Evolutionary conservation across 1,140 invertebrate species (phyloP), one percentile per base, ranked within the genome.

Genomic region (Drosophila fuyamai): DNA sequence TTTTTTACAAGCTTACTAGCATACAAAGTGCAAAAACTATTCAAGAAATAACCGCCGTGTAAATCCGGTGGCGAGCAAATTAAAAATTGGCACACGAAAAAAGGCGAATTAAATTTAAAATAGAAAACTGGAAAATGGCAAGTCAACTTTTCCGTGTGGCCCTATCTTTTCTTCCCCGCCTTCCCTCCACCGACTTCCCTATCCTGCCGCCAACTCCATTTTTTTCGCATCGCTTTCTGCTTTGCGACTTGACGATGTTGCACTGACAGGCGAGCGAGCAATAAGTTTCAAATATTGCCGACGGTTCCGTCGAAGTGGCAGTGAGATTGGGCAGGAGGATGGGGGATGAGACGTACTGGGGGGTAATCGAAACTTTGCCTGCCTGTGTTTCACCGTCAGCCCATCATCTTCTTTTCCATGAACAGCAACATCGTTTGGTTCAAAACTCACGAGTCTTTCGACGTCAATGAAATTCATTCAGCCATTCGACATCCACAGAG

Each of bases 251-350:
- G 77, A 63, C 72, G 72, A 76, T 80, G 77, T 70, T 68, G 68
- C 70, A 46, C 58, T 81, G 81, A 85, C 81, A 81, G 81, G 67
- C 50, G 60, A 75, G 60, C 81, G 74, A 81, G 81, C 81, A 81
- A 81, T 85, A 81, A 84, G 77, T 85, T 85, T 85, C 81, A 75
- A 85, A 85, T 78, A 76, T 63, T 71, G 63, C 81, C 81, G 81
- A 79, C 79, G 59, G 50, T 51, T 56, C 35, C 51, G 47, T 58
- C 71, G 55, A 67, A 82, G 18, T 12, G 35, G 27, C 44, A 3
- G 41, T 23, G 14, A 16, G 32, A 65, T 65, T 65, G 40, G 18
- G 53, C 27, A 43, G 36, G 46, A 23, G 12, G 27, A 38, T 43
- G 14, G 55, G 8, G 43, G 41, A 43, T 12, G n/a, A 9, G 23